phyloP scores from a whole-genome alignment of 2,113 vertebrate species.

The Cheirogaleus medius region DNA sequence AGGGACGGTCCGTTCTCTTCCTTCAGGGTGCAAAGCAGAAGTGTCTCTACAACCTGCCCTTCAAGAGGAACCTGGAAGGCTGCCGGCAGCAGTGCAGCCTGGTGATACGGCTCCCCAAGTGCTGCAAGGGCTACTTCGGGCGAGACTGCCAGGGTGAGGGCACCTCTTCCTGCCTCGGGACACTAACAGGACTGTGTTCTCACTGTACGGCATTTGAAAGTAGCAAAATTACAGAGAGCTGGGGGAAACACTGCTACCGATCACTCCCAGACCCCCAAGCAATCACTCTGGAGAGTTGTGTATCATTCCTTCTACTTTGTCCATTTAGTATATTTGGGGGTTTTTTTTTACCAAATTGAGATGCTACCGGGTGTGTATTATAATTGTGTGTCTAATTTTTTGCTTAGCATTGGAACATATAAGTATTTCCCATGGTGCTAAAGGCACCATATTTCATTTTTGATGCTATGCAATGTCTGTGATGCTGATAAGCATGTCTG shows the following conservation, averaged over 20 bases:
- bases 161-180: background rate
- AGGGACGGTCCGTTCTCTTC: background rate
- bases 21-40: slow-evolving; percentile 74
- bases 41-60: slow-evolving; percentile 82
- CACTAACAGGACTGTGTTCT: background rate
- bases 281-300: background rate
- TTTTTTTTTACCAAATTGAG: background rate
- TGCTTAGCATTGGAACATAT: background rate
- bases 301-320: background rate
- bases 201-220: background rate
- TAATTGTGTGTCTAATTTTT: background rate
- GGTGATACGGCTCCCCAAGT: slow-evolving; percentile 86
- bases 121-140: slow-evolving; percentile 93
- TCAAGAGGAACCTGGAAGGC: slow-evolving; percentile 76
- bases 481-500: background rate
- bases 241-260: accelerated
- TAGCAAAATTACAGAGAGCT: accelerated
- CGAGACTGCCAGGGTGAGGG: slow-evolving; percentile 92
- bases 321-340: background rate
- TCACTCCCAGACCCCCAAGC: background rate
- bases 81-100: slow-evolving; percentile 88
- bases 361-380: background rate
- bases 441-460: background rate
- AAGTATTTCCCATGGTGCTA: background rate
- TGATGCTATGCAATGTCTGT: accelerated